phyloP scores from a whole-genome alignment of 2,888 invertebrate genomes.

The Syritta pipiens region DNA sequence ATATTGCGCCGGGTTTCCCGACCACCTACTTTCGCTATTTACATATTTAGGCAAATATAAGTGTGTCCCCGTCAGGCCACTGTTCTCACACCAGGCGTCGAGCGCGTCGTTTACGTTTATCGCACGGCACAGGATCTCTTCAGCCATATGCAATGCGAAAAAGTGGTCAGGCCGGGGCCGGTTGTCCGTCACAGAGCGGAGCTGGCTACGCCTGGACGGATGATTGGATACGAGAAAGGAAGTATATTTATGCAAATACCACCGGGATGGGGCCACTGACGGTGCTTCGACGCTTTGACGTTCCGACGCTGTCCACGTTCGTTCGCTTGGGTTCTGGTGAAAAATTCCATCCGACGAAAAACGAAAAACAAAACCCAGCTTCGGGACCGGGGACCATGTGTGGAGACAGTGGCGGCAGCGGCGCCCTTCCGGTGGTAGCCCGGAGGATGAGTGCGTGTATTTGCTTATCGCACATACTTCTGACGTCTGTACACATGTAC shows the following conservation, averaged over 20 bases:
- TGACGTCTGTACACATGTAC: slow-evolving; percentile 21
- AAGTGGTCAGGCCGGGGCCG: slow-evolving; percentile 15
- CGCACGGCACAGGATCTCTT: slow-evolving; percentile 28
- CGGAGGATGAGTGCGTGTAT: slow-evolving; percentile 20
- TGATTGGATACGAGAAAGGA: slow-evolving; percentile 33
- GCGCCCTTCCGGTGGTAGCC: too few relatives aligned
- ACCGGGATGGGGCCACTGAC: not conserved
- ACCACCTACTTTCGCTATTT: slow-evolving; percentile 22
- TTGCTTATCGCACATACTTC: slow-evolving; percentile 40
- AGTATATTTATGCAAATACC: slow-evolving; percentile 34
- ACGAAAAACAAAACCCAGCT: too few relatives aligned
- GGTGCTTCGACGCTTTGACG: not conserved
- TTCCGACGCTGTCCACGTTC: not conserved
- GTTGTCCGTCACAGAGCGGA: slow-evolving; percentile 20
- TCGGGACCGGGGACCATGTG: too few relatives aligned
- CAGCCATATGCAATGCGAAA: slow-evolving; percentile 23
- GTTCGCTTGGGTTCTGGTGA: slow-evolving; percentile 4
- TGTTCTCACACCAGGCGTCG: not conserved
- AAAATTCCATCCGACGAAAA: slow-evolving; percentile 15
- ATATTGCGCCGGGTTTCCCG: slow-evolving; percentile 16
- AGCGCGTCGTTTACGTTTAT: too few relatives aligned
- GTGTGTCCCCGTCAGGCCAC: not conserved
- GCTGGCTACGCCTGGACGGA: slow-evolving; percentile 12
- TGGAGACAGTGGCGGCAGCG: not conserved
- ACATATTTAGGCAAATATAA: slow-evolving; percentile 25